phyloP scores from a whole-genome alignment of 2,113 vertebrate genomes.

The Vanacampus margaritifer region DNA sequence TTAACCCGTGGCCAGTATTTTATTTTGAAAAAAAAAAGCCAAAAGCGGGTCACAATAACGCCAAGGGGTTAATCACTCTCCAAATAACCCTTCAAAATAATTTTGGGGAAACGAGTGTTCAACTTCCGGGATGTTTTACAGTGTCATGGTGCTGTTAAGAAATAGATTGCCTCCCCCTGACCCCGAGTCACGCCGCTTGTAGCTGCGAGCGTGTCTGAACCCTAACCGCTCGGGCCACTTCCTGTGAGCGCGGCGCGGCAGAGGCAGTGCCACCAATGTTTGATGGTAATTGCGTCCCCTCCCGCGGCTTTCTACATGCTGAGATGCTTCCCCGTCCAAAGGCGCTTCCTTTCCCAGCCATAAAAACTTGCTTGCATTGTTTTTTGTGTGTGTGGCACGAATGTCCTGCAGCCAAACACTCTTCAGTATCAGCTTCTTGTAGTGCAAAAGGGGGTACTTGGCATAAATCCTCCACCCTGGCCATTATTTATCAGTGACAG shows the following conservation, averaged over 20 bases:
- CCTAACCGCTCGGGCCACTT: conserved; percentile 40
- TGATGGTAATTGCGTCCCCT: conserved; percentile 48
- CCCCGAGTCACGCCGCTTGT: conserved; percentile 5
- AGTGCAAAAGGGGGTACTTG: conserved; percentile 18
- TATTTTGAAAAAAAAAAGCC: too few species aligned
- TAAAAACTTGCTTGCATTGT: conserved; percentile 59
- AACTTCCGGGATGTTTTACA: conserved; percentile 1
- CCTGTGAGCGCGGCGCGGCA: conserved; percentile 33
- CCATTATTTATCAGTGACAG: conserved; percentile 58
- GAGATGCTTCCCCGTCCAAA: conserved; percentile 57
- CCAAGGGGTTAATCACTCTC: too few species aligned
- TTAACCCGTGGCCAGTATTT: too few species aligned
- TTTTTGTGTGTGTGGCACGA: conserved; percentile 33
- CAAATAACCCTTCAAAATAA: not conserved
- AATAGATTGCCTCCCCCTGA: not conserved
- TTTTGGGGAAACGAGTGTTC: not conserved
- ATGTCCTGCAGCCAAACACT: conserved; percentile 27
- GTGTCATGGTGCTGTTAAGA: conserved; percentile 5
- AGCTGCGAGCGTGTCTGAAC: conserved; percentile 34
- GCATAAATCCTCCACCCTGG: conserved; percentile 40
- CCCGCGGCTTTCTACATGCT: conserved; percentile 43
- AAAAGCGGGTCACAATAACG: too few species aligned
- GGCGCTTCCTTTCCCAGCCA: conserved; percentile 51
- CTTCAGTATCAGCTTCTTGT: conserved; percentile 21
- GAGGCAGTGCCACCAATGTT: conserved; percentile 15